Evolutionary conservation across 2,888 invertebrate species (phyloP), one percentile per base, ranked within the genome.

Genomic region (Ichneumon xanthorius): DNA sequence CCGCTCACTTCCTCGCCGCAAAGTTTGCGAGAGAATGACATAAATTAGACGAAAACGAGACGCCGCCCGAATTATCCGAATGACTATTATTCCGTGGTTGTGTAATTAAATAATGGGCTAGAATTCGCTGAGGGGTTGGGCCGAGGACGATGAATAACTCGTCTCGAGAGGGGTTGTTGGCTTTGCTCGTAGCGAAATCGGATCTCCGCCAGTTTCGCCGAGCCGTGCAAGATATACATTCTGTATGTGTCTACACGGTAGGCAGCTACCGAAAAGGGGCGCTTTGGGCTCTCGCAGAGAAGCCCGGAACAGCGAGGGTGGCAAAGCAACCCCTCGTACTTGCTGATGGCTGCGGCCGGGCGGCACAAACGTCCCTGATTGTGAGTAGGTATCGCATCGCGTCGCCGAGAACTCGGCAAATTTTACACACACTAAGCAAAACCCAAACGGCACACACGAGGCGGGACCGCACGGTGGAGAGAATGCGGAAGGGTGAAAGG

Each of bases 361-460:
- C 71, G 63, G 45, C 71, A 78, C 72, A 78, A 82, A 67, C 78
- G 55, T 55, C 71, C 40, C 77, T 78, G 77, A 82, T 82, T 82
- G 82, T 78, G 72, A 82, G 45, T 55, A 71, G 65, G 78, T 55
- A 77, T 78, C 72, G 72, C 65, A 30, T 45, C 63, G 77, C 77
- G 63, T 55, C 53, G 40, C n/a, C 40, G 71, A 58, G 65, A 67
- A 82, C 37, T 78, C 71, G 67, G 37, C 1, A 67, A 67, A 67
- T 22, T 67, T 19, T n/a, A 33, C 67, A 40, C n/a, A 40, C 67
- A 67, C 26, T 2, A 58, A 14, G 14, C 9, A 4, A 19, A 61
- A 61, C 11, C n/a, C 16, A 16, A 48, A 48, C 16, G 45, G 33
- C 63, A 63, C 30, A 33, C 33, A 63, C 30, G 63, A 76, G 22